These are phyloP conservation scores for Lithosia quadra DNA, from an alignment of 2,888 invertebrate genomes.

Conservation along the genomic window DNA sequence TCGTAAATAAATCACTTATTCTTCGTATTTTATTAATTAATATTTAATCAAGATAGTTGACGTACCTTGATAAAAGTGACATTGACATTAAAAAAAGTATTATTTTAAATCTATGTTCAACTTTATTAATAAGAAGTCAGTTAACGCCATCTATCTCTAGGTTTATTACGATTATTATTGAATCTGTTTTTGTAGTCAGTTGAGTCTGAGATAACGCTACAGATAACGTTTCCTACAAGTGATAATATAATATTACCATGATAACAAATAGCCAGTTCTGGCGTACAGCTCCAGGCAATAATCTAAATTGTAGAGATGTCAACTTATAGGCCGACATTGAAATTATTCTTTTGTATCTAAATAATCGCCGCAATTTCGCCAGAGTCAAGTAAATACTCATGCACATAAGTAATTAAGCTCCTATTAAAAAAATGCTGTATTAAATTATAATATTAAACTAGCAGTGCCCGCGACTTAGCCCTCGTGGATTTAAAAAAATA, in stretches of 20 bases:
- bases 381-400: no score
- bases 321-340: no score
- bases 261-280: neutral
- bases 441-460: no score
- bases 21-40: no score
- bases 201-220: neutral
- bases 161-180: neutral
- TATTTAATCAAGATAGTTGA: neutral
- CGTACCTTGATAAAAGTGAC: neutral
- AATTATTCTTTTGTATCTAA: no score
- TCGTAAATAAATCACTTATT: no score
- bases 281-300: neutral
- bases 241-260: neutral
- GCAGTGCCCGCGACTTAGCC: no score
- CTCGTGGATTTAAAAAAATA: no score
- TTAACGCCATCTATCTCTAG: neutral
- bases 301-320: no score
- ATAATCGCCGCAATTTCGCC: no score
- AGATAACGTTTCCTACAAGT: neutral
- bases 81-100: neutral
- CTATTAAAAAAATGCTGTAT: no score
- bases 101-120: neutral
- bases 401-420: no score
- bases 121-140: neutral
- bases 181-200: neutral